Evolutionary conservation across 2,888 invertebrate species (phyloP), one percentile per base, ranked within the genome.

Genomic region (Acleris literana): DNA sequence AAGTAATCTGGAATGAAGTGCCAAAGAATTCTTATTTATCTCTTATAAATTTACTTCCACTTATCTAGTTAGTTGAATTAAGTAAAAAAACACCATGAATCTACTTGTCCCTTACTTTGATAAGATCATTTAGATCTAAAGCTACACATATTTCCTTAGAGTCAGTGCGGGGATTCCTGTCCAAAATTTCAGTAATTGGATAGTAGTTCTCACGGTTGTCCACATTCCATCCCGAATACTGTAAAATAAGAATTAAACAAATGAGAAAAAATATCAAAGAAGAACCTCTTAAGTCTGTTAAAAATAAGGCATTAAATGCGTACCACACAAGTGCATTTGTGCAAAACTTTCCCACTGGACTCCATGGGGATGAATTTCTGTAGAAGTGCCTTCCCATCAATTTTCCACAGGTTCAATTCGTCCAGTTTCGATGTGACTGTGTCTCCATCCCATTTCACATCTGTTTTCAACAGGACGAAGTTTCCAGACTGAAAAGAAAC

Each of bases 281-380:
- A 16, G 57, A 13, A 52, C 48, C 9, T 33, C 25, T 7, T 25
- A 25, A 25, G 6, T 1, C 25, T 9, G 33, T 33, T 33, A 2
- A 2, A 33, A 9, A 9, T 9, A 33, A 33, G 9, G 33, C 13
- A 39, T 13, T 13, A 13, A 48, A 54, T 64, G 85, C 93, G 91
- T 81, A 94, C 94, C 80, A 94, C 94, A 80, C 94, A 94, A 75
- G 94, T 94, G 77, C 94, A 94, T 82, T 93, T 94, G 82, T 94
- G 94, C 63, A 94, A 82, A 52, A 89, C 83, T 79, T 92, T 93
- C 69, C 93, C 94, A 83, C 88, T 93, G 69, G 94, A 93, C 80
- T 94, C 93, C 87, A 94, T 93, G 44, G 94, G 93, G 74, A 95
- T 94, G 85, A 94, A 95, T 79, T 95, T 95, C 80, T 95, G 95